Percentiles rank a stretch among this genome's conserved stretches.
These are phyloP conservation scores for Athalia cordata DNA, from an alignment of 2,888 invertebrate genomes.

Conservation along the genomic window DNA sequence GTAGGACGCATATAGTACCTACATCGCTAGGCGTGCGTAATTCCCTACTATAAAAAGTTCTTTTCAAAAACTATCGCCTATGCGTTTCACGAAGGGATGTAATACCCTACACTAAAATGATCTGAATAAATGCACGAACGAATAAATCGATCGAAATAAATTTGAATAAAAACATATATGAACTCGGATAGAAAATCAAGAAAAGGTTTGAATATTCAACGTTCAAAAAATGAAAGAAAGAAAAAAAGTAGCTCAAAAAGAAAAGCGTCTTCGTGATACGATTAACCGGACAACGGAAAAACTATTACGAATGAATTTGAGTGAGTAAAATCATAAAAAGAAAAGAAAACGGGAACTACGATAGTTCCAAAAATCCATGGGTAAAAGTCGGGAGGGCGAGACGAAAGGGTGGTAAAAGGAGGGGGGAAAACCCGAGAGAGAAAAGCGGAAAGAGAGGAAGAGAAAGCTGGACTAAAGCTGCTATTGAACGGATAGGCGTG, in stretches of 20 bases:
- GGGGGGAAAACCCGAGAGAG: constrained; percentile 3
- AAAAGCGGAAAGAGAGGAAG: constrained; percentile 50
- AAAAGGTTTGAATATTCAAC: too few species aligned
- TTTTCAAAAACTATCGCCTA: neutral
- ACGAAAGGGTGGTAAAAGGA: constrained; percentile 11
- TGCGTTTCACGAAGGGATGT: neutral
- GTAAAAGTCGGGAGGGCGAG: constrained; percentile 48
- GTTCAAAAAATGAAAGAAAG: neutral
- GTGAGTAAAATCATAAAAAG: neutral
- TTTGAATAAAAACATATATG: too few species aligned
- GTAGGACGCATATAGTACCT: constrained; percentile 27
- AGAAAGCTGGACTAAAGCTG: constrained; percentile 66
- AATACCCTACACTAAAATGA: neutral
- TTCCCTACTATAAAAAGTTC: constrained; percentile 14
- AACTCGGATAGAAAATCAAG: too few species aligned
- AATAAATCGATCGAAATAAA: too few species aligned
- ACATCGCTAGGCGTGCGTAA: constrained; percentile 20
- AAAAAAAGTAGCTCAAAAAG: constrained; percentile 11
- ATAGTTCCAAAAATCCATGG: constrained; percentile 43
- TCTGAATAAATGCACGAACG: too few species aligned
- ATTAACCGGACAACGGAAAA: constrained; percentile 51
- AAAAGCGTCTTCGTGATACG: neutral
- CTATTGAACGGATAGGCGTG: constrained; percentile 72
- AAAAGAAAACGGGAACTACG: constrained; percentile 33
- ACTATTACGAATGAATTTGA: constrained; percentile 34